Evolutionary conservation across 2,113 vertebrate genomes (phyloP), one percentile per base, ranked within the genome.

Genomic region (Prolemur simus): DNA sequence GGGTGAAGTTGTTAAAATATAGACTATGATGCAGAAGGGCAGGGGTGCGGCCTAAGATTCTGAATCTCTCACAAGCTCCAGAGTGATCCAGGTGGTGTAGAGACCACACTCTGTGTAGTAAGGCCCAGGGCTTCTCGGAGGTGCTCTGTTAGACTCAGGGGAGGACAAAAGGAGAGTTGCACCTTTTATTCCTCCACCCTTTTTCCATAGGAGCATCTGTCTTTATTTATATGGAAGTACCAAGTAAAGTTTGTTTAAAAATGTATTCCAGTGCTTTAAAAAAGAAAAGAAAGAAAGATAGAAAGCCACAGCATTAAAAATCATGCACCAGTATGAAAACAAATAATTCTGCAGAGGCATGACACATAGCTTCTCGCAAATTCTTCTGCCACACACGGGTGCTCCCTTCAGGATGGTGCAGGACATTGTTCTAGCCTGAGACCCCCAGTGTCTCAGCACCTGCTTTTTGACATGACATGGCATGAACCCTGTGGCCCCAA

Each of bases 231-330:
- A 32, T 39, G 73, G 12, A 90, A 58, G 37, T 76, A 32, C 37
- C 49, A 66, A 5, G 29, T 17, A 78, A 63, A 58, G 17, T 83
- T 94, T 86, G 34, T 83, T 96, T 92, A 52, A 85, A 94, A 90
- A 78, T 73, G 17, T 21, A 56, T 94, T 94, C 52, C 23, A 68
- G 52, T 52, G 37, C 64, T 66, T 54, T 54, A 81, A 78, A 73
- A 92, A 34, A 21, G 39, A 21, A 12, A n/a, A 49, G 11, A 27
- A 47, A 47, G 29, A 13, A 6, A 29, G 6, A n/a, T n/a, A n/a
- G n/a, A 66, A 34, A 12, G 13, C 9, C 10, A 58, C 2, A 18
- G 9, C 27, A 86, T 56, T 89, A 87, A 93, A 94, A 91, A 68
- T 69, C 54, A 37, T 56, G 29, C 13, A 83, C 45, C 4, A 37